phyloP scores from a whole-genome alignment of 2,797 vertebrate genomes.

The Xenops minutus region DNA sequence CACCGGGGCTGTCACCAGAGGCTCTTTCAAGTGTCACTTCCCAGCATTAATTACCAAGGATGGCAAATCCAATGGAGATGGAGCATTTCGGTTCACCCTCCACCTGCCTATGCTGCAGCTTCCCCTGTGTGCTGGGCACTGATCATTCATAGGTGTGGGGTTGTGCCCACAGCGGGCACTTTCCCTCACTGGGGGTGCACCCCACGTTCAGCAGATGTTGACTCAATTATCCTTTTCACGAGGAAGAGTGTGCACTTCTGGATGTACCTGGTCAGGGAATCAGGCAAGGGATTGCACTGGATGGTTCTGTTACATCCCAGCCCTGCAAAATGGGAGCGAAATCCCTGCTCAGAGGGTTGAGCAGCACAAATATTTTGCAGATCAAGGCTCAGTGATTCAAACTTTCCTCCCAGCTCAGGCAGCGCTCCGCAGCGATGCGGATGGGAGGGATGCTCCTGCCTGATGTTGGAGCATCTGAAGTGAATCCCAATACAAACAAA shows the following conservation, averaged over 20 bases:
- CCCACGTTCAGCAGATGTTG: accelerated
- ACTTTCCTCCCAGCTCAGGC: neutral
- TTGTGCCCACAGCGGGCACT: accelerated
- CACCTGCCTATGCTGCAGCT: neutral
- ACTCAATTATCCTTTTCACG: accelerated
- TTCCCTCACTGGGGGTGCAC: neutral
- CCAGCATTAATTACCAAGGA: slow-evolving; percentile 66
- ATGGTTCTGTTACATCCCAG: neutral
- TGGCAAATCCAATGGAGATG: slow-evolving; percentile 38
- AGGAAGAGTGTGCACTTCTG: neutral
- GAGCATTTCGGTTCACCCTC: neutral
- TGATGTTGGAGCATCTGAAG: neutral
- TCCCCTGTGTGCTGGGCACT: neutral
- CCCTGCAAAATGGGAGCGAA: neutral
- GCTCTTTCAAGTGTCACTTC: slow-evolving; percentile 74
- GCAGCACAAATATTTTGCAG: neutral
- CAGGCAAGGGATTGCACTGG: neutral
- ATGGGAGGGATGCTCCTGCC: neutral
- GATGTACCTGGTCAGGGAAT: neutral
- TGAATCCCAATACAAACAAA: slow-evolving; percentile 31
- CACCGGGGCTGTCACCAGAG: slow-evolving; percentile 60
- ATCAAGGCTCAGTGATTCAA: neutral
- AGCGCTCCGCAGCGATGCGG: accelerated
- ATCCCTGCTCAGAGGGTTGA: neutral
- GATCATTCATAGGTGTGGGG: neutral